These are phyloP conservation scores for Junonia oenone DNA, from an alignment of 2,888 invertebrate genomes.

Conservation along the genomic window DNA sequence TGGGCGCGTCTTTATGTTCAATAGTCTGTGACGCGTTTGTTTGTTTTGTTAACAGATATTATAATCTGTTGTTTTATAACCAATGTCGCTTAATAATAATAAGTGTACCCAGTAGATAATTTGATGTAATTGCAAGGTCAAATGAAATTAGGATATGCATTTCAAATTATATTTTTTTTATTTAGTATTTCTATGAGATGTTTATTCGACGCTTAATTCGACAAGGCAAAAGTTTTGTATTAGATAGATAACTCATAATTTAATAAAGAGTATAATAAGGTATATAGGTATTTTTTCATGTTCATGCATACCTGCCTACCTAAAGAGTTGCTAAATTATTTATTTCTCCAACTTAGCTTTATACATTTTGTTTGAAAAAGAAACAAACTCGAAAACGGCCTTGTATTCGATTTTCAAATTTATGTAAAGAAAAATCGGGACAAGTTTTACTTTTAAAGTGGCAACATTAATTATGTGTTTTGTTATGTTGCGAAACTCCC, in stretches of 20 bases:
- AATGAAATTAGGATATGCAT: too few relatives aligned
- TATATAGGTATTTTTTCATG: too few relatives aligned
- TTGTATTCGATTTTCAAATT: conserved; percentile 25
- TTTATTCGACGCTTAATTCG: too few relatives aligned
- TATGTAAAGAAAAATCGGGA: conserved; percentile 23
- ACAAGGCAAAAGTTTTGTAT: too few relatives aligned
- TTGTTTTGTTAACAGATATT: conserved; percentile 8
- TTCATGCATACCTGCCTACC: too few relatives aligned
- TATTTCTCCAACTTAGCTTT: too few relatives aligned
- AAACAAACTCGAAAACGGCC: conserved; percentile 4
- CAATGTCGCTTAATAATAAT: background rate
- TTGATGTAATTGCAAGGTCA: background rate
- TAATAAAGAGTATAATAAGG: too few relatives aligned
- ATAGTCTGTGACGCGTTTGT: conserved; percentile 18
- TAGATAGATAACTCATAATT: too few relatives aligned
- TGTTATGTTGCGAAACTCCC: conserved; percentile 33
- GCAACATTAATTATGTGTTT: conserved; percentile 31
- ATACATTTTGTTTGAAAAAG: too few relatives aligned
- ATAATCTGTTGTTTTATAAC: background rate
- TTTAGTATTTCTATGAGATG: too few relatives aligned
- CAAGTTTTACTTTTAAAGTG: conserved; percentile 28
- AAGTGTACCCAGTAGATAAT: background rate
- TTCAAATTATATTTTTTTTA: too few relatives aligned
- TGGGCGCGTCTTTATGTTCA: conserved; percentile 12
- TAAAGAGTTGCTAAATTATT: too few relatives aligned